phyloP scores from a whole-genome alignment of 2,113 vertebrate species.

The Phylloscopus trochilus region DNA sequence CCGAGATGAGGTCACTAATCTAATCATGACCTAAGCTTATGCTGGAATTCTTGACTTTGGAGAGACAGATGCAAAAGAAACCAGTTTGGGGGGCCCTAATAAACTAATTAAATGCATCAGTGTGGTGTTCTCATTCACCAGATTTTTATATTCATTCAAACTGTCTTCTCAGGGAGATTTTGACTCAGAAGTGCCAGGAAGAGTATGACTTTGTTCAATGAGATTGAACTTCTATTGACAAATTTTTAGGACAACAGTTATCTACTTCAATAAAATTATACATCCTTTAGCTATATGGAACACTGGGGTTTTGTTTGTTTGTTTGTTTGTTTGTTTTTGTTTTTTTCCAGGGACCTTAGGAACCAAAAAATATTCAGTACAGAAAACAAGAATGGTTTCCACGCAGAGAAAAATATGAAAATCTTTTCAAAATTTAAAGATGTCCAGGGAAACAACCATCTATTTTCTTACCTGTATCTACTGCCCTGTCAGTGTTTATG shows the following conservation, averaged over 20 bases:
- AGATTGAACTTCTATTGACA: not conserved
- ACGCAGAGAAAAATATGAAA: not conserved
- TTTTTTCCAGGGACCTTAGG: not conserved
- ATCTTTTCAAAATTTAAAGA: not conserved
- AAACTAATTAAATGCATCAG: not conserved
- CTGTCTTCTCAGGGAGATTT: not conserved
- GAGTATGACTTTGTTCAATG: not conserved
- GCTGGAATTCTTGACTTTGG: slow-evolving; percentile 40
- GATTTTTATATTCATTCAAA: not conserved
- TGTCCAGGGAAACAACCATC: not conserved
- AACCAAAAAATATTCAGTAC: not conserved
- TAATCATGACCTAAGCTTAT: slow-evolving; percentile 49
- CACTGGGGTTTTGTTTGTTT: no score
- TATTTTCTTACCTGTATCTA: not conserved
- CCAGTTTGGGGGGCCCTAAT: not conserved
- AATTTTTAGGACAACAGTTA: not conserved
- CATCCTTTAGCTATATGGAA: not conserved
- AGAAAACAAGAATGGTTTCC: not conserved
- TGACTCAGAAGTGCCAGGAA: not conserved
- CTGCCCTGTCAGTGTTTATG: not conserved
- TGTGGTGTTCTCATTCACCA: not conserved
- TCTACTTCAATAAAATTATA: not conserved
- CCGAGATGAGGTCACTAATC: slow-evolving; percentile 48
- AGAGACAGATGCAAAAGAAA: slow-evolving; percentile 40
- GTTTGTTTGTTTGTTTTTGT: not conserved